Conservation (phyloP, 2,797 vertebrate species). For the Myotis pilosus region DNA sequence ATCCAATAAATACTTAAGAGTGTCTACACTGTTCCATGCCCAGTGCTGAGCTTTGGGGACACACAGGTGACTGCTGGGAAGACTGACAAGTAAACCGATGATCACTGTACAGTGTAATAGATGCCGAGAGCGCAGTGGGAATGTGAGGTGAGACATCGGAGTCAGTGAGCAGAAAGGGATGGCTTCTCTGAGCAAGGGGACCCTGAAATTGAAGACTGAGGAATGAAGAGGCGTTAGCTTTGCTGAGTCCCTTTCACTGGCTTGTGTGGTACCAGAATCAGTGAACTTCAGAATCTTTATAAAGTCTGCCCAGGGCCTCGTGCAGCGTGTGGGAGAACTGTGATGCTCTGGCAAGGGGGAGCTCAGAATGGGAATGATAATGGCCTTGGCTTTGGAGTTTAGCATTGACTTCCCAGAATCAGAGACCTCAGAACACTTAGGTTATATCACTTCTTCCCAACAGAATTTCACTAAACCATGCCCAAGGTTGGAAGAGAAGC, state of each 20-base stretch:
- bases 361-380: neutral
- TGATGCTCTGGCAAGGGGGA: neutral
- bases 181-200: neutral
- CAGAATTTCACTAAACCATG: neutral
- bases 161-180: neutral
- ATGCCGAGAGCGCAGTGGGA: neutral
- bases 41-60: neutral
- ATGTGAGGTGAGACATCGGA: neutral
- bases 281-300: neutral
- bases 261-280: neutral
- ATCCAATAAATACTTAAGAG: neutral
- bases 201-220: neutral
- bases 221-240: neutral
- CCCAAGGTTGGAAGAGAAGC: neutral
- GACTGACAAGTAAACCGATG: neutral
- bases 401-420: neutral
- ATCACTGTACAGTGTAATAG: neutral
- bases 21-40: neutral
- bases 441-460: neutral
- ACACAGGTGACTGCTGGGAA: neutral
- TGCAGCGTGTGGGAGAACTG: neutral
- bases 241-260: neutral
- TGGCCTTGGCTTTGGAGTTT: neutral
- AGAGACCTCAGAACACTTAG: conserved; percentile 31
- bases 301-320: neutral